phyloP scores from a whole-genome alignment of 2,888 invertebrate genomes.

The Chrysolina haemoptera region DNA sequence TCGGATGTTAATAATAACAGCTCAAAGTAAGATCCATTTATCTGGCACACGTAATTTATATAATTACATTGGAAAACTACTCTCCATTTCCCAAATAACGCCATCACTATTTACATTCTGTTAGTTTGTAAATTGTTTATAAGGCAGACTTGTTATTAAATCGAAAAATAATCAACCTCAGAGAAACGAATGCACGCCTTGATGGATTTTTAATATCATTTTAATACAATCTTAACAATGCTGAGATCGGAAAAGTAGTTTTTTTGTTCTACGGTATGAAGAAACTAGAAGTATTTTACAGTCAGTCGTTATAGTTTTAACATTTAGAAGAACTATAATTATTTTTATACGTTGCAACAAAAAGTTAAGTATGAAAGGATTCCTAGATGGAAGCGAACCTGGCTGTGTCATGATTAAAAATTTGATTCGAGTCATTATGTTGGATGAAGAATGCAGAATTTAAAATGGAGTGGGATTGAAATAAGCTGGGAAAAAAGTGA shows the following conservation, averaged over 20 bases:
- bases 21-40: slow-evolving; percentile 34
- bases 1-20: slow-evolving; percentile 27
- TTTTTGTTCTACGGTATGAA: slow-evolving; percentile 12
- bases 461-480: slow-evolving; percentile 15
- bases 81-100: slow-evolving; percentile 33
- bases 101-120: slow-evolving; percentile 34
- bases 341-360: slow-evolving; percentile 12
- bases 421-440: slow-evolving; percentile 39
- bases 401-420: slow-evolving; percentile 33
- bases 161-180: slow-evolving; percentile 13
- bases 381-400: slow-evolving; percentile 2
- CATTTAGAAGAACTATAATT: slow-evolving; percentile 22
- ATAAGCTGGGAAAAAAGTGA: background rate
- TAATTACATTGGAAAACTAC: slow-evolving; percentile 30
- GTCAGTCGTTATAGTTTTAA: slow-evolving; percentile 14
- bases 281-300: slow-evolving; percentile 24
- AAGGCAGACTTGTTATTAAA: slow-evolving; percentile 28
- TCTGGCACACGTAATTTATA: slow-evolving; percentile 32
- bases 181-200: slow-evolving; percentile 27
- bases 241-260: slow-evolving; percentile 25
- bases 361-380: background rate
- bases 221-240: slow-evolving; percentile 45
- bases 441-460: slow-evolving; percentile 26
- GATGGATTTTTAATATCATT: slow-evolving; percentile 50
- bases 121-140: slow-evolving; percentile 36